phyloP scores from a whole-genome alignment of 2,113 vertebrate species.

The Machaerirhynchus nigripectus region DNA sequence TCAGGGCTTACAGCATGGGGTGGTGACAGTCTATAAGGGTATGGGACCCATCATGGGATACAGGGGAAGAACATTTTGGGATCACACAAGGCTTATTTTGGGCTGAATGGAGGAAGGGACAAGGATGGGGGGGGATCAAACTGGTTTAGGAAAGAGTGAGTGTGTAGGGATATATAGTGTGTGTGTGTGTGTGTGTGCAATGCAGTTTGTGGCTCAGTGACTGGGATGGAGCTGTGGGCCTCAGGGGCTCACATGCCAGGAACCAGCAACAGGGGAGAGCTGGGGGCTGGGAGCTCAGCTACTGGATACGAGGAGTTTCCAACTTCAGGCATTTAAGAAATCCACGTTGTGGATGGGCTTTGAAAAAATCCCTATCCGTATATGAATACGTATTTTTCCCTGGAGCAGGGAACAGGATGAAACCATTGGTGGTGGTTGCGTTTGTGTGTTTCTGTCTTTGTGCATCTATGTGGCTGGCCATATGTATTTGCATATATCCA shows the following conservation, averaged over 20 bases:
- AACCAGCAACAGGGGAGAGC: background rate
- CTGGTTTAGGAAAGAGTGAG: background rate
- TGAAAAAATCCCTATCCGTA: background rate
- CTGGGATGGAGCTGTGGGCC: background rate
- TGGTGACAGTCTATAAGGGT: background rate
- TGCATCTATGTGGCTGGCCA: background rate
- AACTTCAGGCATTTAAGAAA: background rate
- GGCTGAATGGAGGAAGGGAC: background rate
- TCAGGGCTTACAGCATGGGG: background rate
- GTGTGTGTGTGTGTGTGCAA: background rate
- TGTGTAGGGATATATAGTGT: rapidly evolving
- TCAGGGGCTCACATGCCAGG: background rate
- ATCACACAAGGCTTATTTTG: background rate
- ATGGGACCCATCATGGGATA: background rate
- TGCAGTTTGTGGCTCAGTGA: background rate
- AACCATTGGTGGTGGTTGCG: background rate
- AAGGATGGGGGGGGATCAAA: background rate
- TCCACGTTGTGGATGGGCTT: background rate
- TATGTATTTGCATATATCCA: too few species aligned
- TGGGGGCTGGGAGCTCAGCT: background rate
- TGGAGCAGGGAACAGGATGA: background rate
- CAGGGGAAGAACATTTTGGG: background rate
- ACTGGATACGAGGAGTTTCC: background rate
- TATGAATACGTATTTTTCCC: background rate
- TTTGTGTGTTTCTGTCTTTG: background rate